Evolutionary conservation across 2,888 invertebrate genomes (phyloP).

Genomic region (Hoplodrina ambigua): DNA sequence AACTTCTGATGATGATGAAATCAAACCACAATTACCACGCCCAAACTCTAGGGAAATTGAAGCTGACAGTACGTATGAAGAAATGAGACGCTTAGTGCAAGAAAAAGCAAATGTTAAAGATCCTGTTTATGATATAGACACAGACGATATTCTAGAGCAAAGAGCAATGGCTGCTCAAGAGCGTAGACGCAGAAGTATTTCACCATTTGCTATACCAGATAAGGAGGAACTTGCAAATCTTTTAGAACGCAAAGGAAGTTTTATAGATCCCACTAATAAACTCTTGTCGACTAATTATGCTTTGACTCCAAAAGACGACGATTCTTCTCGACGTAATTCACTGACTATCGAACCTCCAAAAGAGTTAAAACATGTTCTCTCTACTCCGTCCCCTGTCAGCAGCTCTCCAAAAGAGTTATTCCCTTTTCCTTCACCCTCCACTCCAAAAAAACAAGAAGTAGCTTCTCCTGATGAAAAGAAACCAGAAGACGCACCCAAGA

Average conservation of each 20-base stretch:
- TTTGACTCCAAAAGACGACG: slow-evolving; percentile 84
- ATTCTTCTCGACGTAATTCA: slow-evolving; percentile 77
- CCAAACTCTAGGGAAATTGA: slow-evolving; percentile 83
- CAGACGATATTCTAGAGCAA: slow-evolving; percentile 85
- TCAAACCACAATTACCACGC: slow-evolving; percentile 68
- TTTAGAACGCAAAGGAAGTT: slow-evolving; percentile 86
- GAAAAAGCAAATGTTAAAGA: slow-evolving; percentile 83
- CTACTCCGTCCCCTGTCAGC: slow-evolving; percentile 75
- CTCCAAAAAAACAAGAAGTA: slow-evolving; percentile 82
- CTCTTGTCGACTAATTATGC: slow-evolving; percentile 84
- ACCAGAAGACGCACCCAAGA: slow-evolving; percentile 65
- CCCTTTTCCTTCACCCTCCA: slow-evolving; percentile 76
- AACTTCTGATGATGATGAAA: slow-evolving; percentile 90
- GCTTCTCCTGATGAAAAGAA: slow-evolving; percentile 80
- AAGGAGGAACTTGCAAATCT: slow-evolving; percentile 77
- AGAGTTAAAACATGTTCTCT: slow-evolving; percentile 72
- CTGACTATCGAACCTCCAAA: slow-evolving; percentile 77
- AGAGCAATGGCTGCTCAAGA: slow-evolving; percentile 84
- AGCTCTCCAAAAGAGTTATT: slow-evolving; percentile 81
- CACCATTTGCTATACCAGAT: slow-evolving; percentile 87
- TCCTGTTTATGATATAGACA: slow-evolving; percentile 86
- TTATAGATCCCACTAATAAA: slow-evolving; percentile 87
- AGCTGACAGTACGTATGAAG: slow-evolving; percentile 87
- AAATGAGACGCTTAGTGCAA: slow-evolving; percentile 86
- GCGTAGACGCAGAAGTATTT: slow-evolving; percentile 87